Evolutionary conservation across 1,140 invertebrate species (phyloP), one percentile per base, ranked within the genome.

Genomic region (Reticulitermes speratus): DNA sequence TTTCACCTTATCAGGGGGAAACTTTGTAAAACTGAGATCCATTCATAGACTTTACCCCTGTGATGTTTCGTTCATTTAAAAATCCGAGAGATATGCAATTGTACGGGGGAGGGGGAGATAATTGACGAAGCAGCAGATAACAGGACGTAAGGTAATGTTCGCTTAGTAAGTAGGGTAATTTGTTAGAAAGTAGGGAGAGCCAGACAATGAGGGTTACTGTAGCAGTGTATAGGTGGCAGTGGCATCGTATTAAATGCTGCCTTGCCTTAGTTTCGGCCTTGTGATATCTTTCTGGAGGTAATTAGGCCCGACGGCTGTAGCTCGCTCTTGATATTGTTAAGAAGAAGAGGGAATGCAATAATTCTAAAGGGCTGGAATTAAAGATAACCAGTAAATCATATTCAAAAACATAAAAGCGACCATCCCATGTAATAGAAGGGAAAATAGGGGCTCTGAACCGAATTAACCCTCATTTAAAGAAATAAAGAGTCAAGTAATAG

Each of bases 371-470:
- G 6, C 9, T n/a, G n/a, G 65, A 75, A 75, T 75, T 75, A 11
- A n/a, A 75, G 65, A 75, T 75, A 75, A 75, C 65, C 65, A 75
- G 65, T 75, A 75, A 30, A 75, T 75, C 65, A 75, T 75, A 75
- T 30, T 65, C 5, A 65, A 8, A 65, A 19, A 65, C 21, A 65
- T 65, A 65, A 65, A 65, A n/a, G 59, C 48, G 0, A 48, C 48
- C 48, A 2, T 48, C 7, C 48, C 16, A 11, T 48, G 48, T 48
- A 12, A 11, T 3, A 55, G 52, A 55, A 16, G 52, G 52, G 19
- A 16, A 14, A 48, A 55, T 55, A n/a, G 19, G 59, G 19, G 59
- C 12, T 0, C 59, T n/a, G 25, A 65, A n/a, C 65, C 65, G 7
- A 75, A 8, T 30, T 11, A 75, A 75, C 25, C 65, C n/a, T 30